Percentiles rank a stretch among this genome's conserved stretches.
phyloP scores from a whole-genome alignment of 2,797 vertebrate species.

The Darevskia mixta region DNA sequence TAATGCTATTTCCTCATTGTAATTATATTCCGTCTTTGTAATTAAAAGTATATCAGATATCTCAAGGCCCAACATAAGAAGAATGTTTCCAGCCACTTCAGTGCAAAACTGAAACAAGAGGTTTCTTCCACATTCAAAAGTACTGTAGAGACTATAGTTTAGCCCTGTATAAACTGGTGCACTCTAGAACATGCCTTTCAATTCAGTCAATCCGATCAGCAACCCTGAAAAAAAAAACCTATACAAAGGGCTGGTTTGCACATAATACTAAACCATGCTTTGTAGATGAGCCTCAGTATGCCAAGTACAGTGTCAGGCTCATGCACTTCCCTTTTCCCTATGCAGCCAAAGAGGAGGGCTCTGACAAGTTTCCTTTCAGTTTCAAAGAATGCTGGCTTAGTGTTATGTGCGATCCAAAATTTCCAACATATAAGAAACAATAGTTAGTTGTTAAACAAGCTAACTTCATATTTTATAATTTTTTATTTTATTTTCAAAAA shows the following conservation, averaged over 20 bases:
- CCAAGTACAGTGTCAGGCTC: not conserved
- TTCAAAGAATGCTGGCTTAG: not conserved
- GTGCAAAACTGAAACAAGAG: not conserved
- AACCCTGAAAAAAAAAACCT: no score
- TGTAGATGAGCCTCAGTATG: not conserved
- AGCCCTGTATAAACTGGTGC: not conserved
- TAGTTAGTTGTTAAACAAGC: not conserved
- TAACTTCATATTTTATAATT: not conserved
- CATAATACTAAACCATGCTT: no score
- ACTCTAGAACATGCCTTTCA: not conserved
- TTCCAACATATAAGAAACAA: not conserved
- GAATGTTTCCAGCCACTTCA: not conserved
- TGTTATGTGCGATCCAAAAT: not conserved
- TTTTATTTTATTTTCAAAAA: no score
- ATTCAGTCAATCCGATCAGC: not conserved
- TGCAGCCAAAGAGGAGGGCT: not conserved
- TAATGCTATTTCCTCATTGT: no score
- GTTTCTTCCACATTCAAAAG: not conserved
- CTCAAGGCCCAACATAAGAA: not conserved
- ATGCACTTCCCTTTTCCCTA: not conserved
- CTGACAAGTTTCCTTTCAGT: not conserved
- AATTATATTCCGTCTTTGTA: no score
- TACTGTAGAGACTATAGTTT: not conserved
- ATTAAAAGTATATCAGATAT: no score
- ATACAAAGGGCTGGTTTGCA: no score